Conservation (phyloP, 2,797 vertebrate genomes). For the Huso huso region DNA sequence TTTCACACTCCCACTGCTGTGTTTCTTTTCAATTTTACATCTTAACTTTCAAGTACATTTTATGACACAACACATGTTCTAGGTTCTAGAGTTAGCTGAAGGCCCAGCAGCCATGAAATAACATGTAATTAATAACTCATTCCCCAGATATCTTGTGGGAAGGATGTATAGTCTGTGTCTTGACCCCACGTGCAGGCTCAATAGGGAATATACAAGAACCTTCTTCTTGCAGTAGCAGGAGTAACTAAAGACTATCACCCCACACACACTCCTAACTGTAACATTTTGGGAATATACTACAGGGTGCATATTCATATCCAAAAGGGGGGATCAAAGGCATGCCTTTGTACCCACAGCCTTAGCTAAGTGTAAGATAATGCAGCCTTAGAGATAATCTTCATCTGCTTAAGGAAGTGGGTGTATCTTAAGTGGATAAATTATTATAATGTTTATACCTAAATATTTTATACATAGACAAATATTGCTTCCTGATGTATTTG, state of each 20-base stretch:
- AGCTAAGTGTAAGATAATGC: background rate
- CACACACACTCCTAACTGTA: background rate
- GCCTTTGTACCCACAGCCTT: background rate
- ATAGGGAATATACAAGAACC: background rate
- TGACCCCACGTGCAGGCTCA: conserved; percentile 5
- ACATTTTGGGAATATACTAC: background rate
- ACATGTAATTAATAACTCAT: background rate
- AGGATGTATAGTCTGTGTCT: conserved; percentile 4
- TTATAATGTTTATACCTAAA: conserved; percentile 30
- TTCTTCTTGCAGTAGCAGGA: background rate
- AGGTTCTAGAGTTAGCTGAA: conserved; percentile 1
- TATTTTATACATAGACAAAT: no score
- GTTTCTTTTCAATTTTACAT: background rate
- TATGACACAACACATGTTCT: conserved; percentile 13
- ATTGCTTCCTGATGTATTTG: no score
- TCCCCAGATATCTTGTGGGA: conserved; percentile 3
- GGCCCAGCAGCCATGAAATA: background rate
- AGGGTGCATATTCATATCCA: background rate
- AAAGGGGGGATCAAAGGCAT: background rate
- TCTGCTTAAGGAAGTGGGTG: conserved; percentile 23
- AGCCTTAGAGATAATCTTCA: background rate
- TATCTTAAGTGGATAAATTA: conserved; percentile 37
- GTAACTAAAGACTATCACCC: background rate
- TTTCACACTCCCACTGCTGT: background rate
- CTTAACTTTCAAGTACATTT: conserved; percentile 7